Evolutionary conservation across 2,888 invertebrate genomes (phyloP), one percentile per base, ranked within the genome.

Genomic region (Drosophila pseudotalamancana): DNA sequence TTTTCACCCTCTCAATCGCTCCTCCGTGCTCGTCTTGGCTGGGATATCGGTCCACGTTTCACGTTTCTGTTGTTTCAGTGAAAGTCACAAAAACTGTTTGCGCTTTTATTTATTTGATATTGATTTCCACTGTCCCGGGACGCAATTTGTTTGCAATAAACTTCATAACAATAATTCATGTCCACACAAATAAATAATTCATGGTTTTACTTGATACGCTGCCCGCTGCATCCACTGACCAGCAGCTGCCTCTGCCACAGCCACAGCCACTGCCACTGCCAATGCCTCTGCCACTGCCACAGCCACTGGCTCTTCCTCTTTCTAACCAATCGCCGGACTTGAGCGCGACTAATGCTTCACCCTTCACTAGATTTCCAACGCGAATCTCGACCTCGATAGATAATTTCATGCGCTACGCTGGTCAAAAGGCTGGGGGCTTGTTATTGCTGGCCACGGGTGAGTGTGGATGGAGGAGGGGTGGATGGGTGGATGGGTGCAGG

Each of bases 161-260:
- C 87, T 88, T 87, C 87, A 87, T 87, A 88, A 88, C 88, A 87
- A 84, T 87, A 87, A 87, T 88, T 87, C 86, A 88, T 87, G 86
- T 88, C 87, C 86, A 73, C 79, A 88, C 73, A 79, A 87, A 84
- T 86, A 87, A 87, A 87, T 87, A 88, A 87, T 87, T 87, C 88
- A 87, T 87, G 82, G 75, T 61, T 63, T 71, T 59, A 65, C 79
- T 59, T 56, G 71, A 60, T 71, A 65, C 70, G 49, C 53, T 27
- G 31, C 45, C 46, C 37, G 35, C 59, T 57, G 57, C 57, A 55
- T 56, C 11, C 27, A 59, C 27, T 59, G 59, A 35, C 60, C 57
- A 57, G 40, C 57, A 56, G 56, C 55, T 45, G 48, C 19, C 32
- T 8, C 27, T 5, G 11, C 21, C 31, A 12, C 6, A 5, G 4